Evolutionary conservation across 2,797 vertebrate genomes (phyloP).

Genomic region (Amblyopsis hoosieri): DNA sequence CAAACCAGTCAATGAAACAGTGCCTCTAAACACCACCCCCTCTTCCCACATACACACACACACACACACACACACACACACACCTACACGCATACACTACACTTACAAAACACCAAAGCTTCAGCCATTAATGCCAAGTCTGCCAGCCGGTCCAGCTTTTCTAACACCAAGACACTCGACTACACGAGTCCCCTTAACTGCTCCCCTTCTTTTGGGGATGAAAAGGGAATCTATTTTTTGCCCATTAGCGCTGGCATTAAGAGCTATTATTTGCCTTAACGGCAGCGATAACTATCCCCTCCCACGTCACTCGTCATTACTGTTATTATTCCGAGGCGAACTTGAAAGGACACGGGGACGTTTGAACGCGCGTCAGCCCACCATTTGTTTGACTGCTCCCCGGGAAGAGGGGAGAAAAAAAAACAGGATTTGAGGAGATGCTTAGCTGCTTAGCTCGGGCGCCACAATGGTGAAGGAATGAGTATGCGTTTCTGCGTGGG

Average conservation of each 20-base stretch:
- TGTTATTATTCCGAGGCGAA: conserved; percentile 68
- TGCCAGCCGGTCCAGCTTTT: conserved; percentile 28
- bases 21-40: background rate
- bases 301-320: conserved; percentile 64
- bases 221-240: conserved; percentile 62
- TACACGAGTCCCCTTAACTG: conserved; percentile 67
- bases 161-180: conserved; percentile 26
- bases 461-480: conserved; percentile 41
- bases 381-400: conserved; percentile 51
- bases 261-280: conserved; percentile 72
- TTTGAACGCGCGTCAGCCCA: conserved; percentile 46
- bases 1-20: conserved; percentile 14
- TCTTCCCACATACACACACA: background rate
- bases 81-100: too few relatives aligned
- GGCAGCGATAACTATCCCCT: conserved; percentile 54
- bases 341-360: conserved; percentile 66
- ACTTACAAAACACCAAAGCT: conserved; percentile 27
- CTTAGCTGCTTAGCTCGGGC: conserved; percentile 24
- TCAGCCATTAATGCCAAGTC: conserved; percentile 41
- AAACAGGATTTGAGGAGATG: conserved; percentile 9
- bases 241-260: conserved; percentile 75
- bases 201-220: conserved; percentile 45
- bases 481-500: conserved; percentile 30
- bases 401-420: conserved; percentile 22
- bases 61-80: too few relatives aligned